A percentile compares a stretch with the other conserved stretches of the same genome.
Evolutionary conservation across 2,113 vertebrate species (phyloP).

Genomic region (Campylomormyrus numenius): DNA sequence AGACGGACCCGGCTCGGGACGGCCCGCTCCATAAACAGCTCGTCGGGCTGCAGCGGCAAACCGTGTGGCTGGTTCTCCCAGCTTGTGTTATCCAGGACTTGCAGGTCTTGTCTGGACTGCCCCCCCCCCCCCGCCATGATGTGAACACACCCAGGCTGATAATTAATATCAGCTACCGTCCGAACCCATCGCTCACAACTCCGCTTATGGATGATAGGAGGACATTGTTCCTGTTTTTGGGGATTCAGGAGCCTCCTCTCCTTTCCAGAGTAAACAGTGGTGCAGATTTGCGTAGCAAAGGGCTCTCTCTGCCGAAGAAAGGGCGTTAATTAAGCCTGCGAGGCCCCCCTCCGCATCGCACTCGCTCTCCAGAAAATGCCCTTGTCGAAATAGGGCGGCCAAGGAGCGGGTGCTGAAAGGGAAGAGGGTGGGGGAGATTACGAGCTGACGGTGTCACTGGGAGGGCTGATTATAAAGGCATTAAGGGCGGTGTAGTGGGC

Average conservation of each 20-base stretch:
- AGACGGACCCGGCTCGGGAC: not conserved
- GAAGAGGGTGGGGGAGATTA: constrained; percentile 21
- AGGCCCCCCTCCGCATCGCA: not conserved
- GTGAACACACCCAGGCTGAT: not conserved
- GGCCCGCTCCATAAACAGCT: constrained; percentile 11
- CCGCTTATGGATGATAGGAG: not conserved
- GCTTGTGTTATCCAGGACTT: not conserved
- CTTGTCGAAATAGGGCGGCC: constrained; percentile 20
- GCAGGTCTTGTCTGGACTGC: not conserved
- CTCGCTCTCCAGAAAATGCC: constrained; percentile 16
- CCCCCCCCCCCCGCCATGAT: not conserved
- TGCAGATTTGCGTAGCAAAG: not conserved
- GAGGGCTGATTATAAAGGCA: constrained; percentile 35
- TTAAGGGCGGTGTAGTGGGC: constrained; percentile 27
- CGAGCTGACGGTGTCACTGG: constrained; percentile 23
- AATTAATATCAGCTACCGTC: not conserved
- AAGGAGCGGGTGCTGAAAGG: not conserved
- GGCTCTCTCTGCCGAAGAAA: constrained; percentile 16
- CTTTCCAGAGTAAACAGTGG: not conserved
- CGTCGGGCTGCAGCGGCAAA: constrained; percentile 13
- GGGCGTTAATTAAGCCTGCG: constrained; percentile 20
- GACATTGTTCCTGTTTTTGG: not conserved
- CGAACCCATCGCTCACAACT: not conserved
- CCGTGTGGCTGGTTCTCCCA: constrained; percentile 11
- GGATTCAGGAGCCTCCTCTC: not conserved